phyloP scores from a whole-genome alignment of 2,113 vertebrate genomes.

The Petromus typicus region DNA sequence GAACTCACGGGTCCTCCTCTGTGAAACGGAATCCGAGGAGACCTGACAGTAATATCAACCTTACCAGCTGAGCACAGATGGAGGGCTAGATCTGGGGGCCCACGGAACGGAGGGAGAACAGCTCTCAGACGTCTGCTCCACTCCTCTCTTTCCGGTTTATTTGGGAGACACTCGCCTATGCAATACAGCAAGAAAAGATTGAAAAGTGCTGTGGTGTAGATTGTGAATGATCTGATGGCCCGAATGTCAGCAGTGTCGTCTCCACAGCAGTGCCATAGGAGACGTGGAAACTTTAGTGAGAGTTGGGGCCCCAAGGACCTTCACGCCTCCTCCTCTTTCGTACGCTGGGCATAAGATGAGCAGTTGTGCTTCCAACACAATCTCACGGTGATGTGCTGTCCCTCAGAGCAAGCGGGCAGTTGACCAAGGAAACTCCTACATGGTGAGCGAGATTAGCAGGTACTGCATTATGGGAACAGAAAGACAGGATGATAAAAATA shows the following conservation, averaged over 20 bases:
- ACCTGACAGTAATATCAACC: neutral
- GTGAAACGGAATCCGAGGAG: neutral
- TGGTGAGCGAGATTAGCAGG: neutral
- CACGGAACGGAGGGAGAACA: neutral
- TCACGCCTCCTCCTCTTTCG: neutral
- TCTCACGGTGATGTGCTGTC: neutral
- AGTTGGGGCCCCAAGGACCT: neutral
- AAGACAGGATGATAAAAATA: neutral
- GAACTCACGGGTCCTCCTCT: neutral
- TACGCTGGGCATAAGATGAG: neutral
- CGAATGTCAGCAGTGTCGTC: neutral
- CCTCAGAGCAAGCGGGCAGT: no score
- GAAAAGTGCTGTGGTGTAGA: neutral
- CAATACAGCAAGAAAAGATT: conserved; percentile 53
- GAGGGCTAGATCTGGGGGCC: neutral
- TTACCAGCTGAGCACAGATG: neutral
- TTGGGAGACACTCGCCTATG: neutral
- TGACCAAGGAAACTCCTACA: neutral
- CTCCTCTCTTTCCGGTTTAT: neutral
- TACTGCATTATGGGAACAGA: neutral
- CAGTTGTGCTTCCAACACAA: neutral
- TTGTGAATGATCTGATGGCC: no score
- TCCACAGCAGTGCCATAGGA: neutral
- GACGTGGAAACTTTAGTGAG: neutral
- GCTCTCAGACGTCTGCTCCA: neutral